Evolutionary conservation across 2,888 invertebrate genomes (phyloP).

Genomic region (Caenorhabditis zanzibari): DNA sequence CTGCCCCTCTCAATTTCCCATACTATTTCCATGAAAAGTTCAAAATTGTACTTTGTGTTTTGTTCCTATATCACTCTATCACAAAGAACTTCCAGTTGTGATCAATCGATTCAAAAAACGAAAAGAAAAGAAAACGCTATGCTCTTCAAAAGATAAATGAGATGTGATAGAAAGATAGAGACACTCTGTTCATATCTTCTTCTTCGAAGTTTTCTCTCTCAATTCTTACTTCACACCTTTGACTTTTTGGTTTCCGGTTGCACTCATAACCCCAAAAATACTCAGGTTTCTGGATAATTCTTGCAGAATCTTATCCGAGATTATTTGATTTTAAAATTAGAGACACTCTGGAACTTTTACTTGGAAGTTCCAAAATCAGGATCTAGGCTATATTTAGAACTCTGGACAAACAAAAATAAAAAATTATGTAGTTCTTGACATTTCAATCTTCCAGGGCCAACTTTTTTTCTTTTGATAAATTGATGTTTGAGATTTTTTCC

Average conservation of each 20-base stretch:
- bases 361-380: not conserved
- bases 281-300: slow-evolving; percentile 4
- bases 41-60: not conserved
- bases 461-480: slow-evolving; percentile 13
- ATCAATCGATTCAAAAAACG: slow-evolving; percentile 34
- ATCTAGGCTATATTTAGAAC: not conserved
- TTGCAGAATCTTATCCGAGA: not conserved
- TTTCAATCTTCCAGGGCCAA: not conserved
- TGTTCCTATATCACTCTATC: not conserved
- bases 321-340: not conserved
- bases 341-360: no score
- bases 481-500: slow-evolving; percentile 27
- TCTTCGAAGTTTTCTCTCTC: slow-evolving; percentile 15
- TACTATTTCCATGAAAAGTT: not conserved
- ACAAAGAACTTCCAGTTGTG: slow-evolving; percentile 23
- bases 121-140: not conserved
- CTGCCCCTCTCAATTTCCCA: not conserved
- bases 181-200: not conserved
- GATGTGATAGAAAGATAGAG: slow-evolving; percentile 35
- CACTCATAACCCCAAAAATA: no score
- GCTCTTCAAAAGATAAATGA: slow-evolving; percentile 54
- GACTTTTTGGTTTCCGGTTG: slow-evolving; percentile 25
- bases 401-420: no score
- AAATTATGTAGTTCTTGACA: not conserved
- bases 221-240: slow-evolving; percentile 41